phyloP scores from a whole-genome alignment of 2,113 vertebrate genomes.

The Coryphaenoides rupestris region DNA sequence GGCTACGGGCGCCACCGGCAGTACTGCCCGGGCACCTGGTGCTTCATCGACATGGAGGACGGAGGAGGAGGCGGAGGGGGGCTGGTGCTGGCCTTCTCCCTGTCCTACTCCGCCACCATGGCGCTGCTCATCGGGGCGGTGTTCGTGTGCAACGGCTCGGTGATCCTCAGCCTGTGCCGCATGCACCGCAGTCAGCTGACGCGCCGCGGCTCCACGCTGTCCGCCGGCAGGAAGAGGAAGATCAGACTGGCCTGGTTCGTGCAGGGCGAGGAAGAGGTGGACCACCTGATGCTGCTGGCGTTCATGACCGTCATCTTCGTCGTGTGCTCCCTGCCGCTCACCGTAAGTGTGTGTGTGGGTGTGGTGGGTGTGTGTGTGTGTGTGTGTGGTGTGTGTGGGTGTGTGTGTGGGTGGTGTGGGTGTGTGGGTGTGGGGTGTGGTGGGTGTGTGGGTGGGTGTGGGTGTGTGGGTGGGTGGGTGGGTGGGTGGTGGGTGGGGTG shows the following conservation, averaged over 20 bases:
- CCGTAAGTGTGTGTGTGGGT: slow-evolving; percentile 70
- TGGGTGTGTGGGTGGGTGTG: too few relatives aligned
- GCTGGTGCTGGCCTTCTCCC: slow-evolving; percentile 78
- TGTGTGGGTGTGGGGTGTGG: neutral
- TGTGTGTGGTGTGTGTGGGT: too few relatives aligned
- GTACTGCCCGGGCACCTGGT: slow-evolving; percentile 89
- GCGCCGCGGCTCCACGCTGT: slow-evolving; percentile 65
- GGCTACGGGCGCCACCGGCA: slow-evolving; percentile 81
- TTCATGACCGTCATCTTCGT: slow-evolving; percentile 84
- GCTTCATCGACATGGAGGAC: slow-evolving; percentile 82
- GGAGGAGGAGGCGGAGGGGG: slow-evolving; percentile 34
- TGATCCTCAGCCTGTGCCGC: slow-evolving; percentile 81
- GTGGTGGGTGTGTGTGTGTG: too few relatives aligned
- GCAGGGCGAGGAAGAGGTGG: slow-evolving; percentile 79
- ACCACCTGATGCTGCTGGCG: slow-evolving; percentile 81
- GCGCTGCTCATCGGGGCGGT: slow-evolving; percentile 78
- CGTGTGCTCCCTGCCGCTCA: slow-evolving; percentile 85
- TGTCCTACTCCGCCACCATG: slow-evolving; percentile 80
- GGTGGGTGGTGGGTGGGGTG: neutral
- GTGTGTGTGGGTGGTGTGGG: too few relatives aligned
- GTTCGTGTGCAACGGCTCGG: slow-evolving; percentile 82
- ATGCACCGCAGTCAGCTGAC: slow-evolving; percentile 82
- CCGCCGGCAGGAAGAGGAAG: slow-evolving; percentile 57
- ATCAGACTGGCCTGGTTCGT: slow-evolving; percentile 69
- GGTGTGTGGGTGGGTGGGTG: neutral